phyloP scores from a whole-genome alignment of 2,888 invertebrate genomes.

The Thysanoteuthis rhombus region DNA sequence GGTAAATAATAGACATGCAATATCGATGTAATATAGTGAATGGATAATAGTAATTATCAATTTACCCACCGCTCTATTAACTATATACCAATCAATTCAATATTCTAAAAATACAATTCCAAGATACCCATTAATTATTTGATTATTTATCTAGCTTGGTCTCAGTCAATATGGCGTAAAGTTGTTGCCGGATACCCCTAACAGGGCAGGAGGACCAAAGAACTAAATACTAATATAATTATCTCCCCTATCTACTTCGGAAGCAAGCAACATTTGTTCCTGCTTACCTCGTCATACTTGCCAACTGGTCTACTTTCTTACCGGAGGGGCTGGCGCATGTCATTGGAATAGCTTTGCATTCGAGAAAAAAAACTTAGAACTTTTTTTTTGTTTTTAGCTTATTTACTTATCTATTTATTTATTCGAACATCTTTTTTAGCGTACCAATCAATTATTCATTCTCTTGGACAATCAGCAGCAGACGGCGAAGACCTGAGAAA shows the following conservation, averaged over 20 bases:
- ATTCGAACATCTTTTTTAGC: background rate
- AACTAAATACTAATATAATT: no score
- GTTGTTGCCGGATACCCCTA: no score
- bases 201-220: no score
- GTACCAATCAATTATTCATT: background rate
- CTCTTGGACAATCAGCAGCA: background rate
- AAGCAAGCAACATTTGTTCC: background rate
- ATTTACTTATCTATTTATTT: background rate
- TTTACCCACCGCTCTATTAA: no score
- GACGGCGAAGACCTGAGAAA: background rate
- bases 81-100: no score
- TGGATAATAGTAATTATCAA: no score
- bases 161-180: background rate
- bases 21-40: no score
- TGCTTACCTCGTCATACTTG: background rate
- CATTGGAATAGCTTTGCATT: background rate
- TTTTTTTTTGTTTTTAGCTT: background rate
- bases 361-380: background rate
- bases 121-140: background rate
- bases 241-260: background rate
- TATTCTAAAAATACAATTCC: no score
- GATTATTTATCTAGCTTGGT: background rate
- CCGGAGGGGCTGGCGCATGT: background rate
- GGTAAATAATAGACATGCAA: no score
- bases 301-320: background rate